phyloP scores from a whole-genome alignment of 2,797 vertebrate species.

The Mionectes olivaceus region DNA sequence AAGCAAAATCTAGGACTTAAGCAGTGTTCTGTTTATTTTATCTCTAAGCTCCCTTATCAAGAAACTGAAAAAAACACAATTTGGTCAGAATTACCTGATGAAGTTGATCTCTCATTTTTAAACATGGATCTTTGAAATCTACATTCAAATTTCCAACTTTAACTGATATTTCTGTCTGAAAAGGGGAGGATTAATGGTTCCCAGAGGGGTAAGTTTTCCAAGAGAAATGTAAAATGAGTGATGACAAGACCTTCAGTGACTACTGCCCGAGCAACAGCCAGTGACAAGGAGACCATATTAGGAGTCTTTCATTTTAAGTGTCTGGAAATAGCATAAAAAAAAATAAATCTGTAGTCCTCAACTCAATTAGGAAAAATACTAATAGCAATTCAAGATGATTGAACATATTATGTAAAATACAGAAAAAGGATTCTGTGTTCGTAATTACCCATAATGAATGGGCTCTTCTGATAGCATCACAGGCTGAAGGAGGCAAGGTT shows the following conservation, averaged over 20 bases:
- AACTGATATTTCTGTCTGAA: neutral
- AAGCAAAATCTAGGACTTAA: neutral
- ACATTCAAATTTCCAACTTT: neutral
- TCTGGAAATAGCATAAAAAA: neutral
- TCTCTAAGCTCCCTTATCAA: neutral
- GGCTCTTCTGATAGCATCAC: neutral
- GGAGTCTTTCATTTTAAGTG: neutral
- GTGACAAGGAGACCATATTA: neutral
- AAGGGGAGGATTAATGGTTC: neutral
- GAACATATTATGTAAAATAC: neutral
- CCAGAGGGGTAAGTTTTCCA: slow-evolving; percentile 1
- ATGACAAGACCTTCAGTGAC: neutral
- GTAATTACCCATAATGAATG: neutral
- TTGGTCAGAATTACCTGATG: neutral
- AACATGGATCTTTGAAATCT: slow-evolving; percentile 31
- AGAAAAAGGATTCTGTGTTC: neutral
- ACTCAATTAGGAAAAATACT: neutral
- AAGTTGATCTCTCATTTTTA: neutral
- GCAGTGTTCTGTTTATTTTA: neutral
- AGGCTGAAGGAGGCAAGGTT: neutral
- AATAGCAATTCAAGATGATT: neutral
- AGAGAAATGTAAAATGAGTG: neutral
- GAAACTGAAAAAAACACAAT: neutral
- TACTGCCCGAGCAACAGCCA: neutral
- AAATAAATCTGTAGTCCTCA: neutral